Base-by-base conservation (phyloP, 2,113 vertebrate species). In the Capreolus pygargus region DNA sequence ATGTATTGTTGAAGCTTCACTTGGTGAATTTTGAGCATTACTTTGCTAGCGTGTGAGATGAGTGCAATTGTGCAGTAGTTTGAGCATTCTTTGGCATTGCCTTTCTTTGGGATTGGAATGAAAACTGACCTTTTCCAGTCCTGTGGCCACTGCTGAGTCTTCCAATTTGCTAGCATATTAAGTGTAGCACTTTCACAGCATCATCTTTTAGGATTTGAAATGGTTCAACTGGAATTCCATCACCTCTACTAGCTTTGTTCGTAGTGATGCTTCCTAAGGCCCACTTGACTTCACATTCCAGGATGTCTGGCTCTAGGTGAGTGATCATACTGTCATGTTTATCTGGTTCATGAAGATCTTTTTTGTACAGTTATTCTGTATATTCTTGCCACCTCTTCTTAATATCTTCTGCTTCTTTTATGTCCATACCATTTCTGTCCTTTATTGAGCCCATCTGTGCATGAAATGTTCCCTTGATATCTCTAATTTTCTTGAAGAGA, bases 311-410 rank as follows among this genome's bases (percentile, higher is more conserved):
- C 19, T 70, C 19, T 36, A 70, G n/a, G 19, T 12, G 9, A 70
- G 9, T 36, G 33, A 36, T 67, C 64, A 70, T 0, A 70, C 64
- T 0, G 0, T 70, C n/a, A 11, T 70, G 64, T 12, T 36, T 21
- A 70, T 70, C 9, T 70, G n/a, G 9, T 2, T 70, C 64, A 23
- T 36, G 64, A 36, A 21, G n/a, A 70, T 70, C n/a, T 36, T 70
- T 70, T 70, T 70, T 36, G n/a, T 36, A 36, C 19, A 36, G 8
- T 36, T 70, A 6, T 55, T 19, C 64, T 70, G n/a, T 36, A 19
- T 36, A 70, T 21, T 23, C 9, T 70, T 70, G 33, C 64, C 9
- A 36, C 5, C n/a, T 70, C 64, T 70, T 21, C 9, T 36, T 70
- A 36, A 19, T 70, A 70, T 70, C 64, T 70, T 70, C 64, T 70